These are phyloP conservation scores for Bryconaethiops microstoma DNA, from an alignment of 2,797 vertebrate species.

Conservation along the genomic window DNA sequence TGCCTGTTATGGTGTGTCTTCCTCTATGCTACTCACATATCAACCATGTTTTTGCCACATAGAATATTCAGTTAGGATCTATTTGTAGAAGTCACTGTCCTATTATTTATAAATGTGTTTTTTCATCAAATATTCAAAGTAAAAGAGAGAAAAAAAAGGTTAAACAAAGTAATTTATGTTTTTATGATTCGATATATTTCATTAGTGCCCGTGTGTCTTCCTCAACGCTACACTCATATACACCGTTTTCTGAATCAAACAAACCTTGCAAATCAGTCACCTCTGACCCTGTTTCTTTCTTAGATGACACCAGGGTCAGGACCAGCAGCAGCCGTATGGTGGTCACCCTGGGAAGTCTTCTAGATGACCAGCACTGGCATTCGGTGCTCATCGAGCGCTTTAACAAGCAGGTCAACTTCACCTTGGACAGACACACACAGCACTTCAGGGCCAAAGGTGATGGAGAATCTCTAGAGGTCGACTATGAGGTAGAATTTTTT, in stretches of 20 bases:
- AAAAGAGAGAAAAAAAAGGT: no score
- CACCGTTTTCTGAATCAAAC: background rate
- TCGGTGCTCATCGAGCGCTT: constrained; percentile 91
- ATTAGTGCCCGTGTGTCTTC: background rate
- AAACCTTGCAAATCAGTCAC: no score
- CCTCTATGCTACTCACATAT: no score
- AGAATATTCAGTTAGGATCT: no score
- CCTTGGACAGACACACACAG: constrained; percentile 88
- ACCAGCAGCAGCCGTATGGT: constrained; percentile 81
- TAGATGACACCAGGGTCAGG: constrained; percentile 87
- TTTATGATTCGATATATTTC: background rate
- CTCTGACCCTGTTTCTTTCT: background rate
- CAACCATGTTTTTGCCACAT: no score
- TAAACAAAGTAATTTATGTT: no score
- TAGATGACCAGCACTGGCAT: constrained; percentile 98
- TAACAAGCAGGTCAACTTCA: constrained; percentile 96
- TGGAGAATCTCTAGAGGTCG: constrained; percentile 91
- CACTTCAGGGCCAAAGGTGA: constrained; percentile 91
- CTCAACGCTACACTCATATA: background rate
- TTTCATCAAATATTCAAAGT: no score
- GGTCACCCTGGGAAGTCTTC: constrained; percentile 87
- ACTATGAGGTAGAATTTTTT: constrained; percentile 86
- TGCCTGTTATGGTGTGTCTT: no score
- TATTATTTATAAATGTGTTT: no score
- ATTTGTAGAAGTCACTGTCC: no score